Evolutionary conservation across 2,113 vertebrate genomes (phyloP), one percentile per base, ranked within the genome.

Genomic region (Nipponia nippon): DNA sequence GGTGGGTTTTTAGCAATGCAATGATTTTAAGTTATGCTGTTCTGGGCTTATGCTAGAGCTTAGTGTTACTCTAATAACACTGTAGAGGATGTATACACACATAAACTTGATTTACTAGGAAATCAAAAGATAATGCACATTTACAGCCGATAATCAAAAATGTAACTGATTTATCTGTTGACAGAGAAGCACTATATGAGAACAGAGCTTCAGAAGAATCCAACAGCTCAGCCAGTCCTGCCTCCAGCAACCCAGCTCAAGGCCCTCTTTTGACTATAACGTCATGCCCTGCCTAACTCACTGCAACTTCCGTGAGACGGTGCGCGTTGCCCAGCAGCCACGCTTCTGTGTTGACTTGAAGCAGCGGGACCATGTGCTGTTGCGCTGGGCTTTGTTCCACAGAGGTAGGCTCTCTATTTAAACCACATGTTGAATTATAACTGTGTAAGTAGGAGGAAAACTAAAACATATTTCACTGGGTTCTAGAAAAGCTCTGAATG

Each of bases 371-470:
- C 11, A 16, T 13, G 53, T 58, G 82, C 65, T 83, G 62, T 36
- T 92, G 87, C 70, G 67, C 90, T 81, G 78, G 90, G 62, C 88
- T 90, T 80, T 70, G 80, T 67, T 93, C 83, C 47, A 49, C 80
- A 65, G 79, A 80, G 69, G 58, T 16, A 84, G 80, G 46, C 55
- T 53, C n/a, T 67, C 87, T 88, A 76, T 95, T 85, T 95, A 86
- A 97, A 95, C 77, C 78, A 77, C n/a, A 80, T 93, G 79, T 78
- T 94, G 63, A 95, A 87, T 92, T 94, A 89, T 38, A 96, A 70
- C 69, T 2, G 1, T 80, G 75, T 89, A 87, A 95, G 71, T 36
- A 87, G 81, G 25, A 89, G 67, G 38, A 80, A 94, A 96, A 90
- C 47, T 40, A 88, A 92, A 97, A 2, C 83, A 25, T 80, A 94